Conservation (phyloP, 2,888 invertebrate species). For the Myathropa florea region DNA sequence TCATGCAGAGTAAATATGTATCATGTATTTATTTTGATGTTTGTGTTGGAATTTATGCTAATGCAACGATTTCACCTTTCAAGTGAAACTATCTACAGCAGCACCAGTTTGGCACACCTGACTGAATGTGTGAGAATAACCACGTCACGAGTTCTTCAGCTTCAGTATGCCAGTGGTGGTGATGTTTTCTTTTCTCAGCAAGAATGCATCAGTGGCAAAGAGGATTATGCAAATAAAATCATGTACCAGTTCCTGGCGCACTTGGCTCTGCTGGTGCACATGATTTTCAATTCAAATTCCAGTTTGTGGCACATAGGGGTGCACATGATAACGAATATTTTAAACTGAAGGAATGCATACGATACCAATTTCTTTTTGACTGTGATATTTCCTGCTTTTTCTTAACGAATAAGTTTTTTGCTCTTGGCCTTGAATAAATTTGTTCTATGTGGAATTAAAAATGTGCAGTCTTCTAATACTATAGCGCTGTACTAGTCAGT, state of each 20-base stretch:
- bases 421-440: too few species aligned
- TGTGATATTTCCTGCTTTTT: background rate
- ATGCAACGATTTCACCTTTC: slow-evolving; percentile 70
- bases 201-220: slow-evolving; percentile 68
- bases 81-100: slow-evolving; percentile 67
- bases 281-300: slow-evolving; percentile 69
- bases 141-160: slow-evolving; percentile 34
- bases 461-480: too few species aligned
- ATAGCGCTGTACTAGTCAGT: too few species aligned
- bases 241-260: slow-evolving; percentile 65
- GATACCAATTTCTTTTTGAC: slow-evolving; percentile 54
- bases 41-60: slow-evolving; percentile 65
- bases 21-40: slow-evolving; percentile 46
- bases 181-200: slow-evolving; percentile 65
- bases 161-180: slow-evolving; percentile 23
- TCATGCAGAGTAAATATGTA: background rate
- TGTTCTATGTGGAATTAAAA: too few species aligned
- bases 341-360: slow-evolving; percentile 44
- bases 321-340: slow-evolving; percentile 11
- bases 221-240: slow-evolving; percentile 71
- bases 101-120: slow-evolving; percentile 63
- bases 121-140: slow-evolving; percentile 61
- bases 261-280: slow-evolving; percentile 60
- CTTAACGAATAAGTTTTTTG: background rate
- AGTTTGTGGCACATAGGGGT: slow-evolving; percentile 24